Percentiles rank a stretch among this genome's conserved stretches.
Evolutionary conservation across 1,140 invertebrate species (phyloP).

Genomic region (Campoletis sonorensis): DNA sequence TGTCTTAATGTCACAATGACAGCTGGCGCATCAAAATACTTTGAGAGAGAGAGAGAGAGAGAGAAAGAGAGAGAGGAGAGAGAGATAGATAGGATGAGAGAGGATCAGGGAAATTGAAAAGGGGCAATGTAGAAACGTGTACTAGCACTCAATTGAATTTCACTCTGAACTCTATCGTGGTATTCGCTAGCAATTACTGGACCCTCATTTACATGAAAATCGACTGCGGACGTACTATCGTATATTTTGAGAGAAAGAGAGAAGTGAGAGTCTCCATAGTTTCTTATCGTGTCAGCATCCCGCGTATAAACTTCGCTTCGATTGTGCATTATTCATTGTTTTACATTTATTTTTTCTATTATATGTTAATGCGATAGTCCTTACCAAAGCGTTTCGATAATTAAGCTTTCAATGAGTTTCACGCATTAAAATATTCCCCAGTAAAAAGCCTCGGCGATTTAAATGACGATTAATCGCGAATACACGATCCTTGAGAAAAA

Average conservation of each 20-base stretch:
- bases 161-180: conserved; percentile 19
- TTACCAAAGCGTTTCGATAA: neutral
- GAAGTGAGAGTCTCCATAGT: neutral
- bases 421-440: neutral
- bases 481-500: neutral
- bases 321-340: conserved; percentile 24
- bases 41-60: neutral
- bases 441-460: neutral
- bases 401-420: conserved; percentile 12
- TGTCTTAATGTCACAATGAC: too few species aligned
- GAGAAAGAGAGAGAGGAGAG: neutral
- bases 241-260: neutral
- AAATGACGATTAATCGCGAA: conserved; percentile 5
- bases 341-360: neutral
- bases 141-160: conserved; percentile 7
- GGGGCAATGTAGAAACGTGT: conserved; percentile 15
- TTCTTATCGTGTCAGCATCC: neutral
- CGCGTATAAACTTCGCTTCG: conserved; percentile 3
- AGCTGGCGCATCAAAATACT: too few species aligned
- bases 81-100: neutral
- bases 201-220: conserved; percentile 29
- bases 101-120: neutral
- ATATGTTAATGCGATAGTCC: neutral
- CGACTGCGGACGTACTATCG: conserved; percentile 17
- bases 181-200: conserved; percentile 26